Conservation (phyloP, 2,888 invertebrate species). For the Taenaris catops region DNA sequence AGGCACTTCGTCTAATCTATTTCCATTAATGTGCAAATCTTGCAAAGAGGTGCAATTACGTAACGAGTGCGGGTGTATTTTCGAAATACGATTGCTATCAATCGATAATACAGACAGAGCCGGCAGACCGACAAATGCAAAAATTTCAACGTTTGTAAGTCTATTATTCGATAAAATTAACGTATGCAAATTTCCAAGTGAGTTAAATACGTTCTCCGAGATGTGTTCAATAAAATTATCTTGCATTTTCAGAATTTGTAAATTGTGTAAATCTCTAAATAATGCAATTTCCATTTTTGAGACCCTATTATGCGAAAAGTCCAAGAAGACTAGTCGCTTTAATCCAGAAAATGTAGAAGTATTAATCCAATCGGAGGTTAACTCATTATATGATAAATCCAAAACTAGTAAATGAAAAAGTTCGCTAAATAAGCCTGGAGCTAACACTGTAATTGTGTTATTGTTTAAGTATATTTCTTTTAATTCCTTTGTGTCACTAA, state of each 20-base stretch:
- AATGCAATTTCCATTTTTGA: slow-evolving; percentile 86
- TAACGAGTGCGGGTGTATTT: slow-evolving; percentile 86
- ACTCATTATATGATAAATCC: slow-evolving; percentile 88
- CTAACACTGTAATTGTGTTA: slow-evolving; percentile 89
- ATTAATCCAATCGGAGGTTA: slow-evolving; percentile 91
- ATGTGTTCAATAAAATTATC: slow-evolving; percentile 88
- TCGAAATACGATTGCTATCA: slow-evolving; percentile 88
- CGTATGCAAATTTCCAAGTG: slow-evolving; percentile 88
- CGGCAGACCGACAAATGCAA: slow-evolving; percentile 87
- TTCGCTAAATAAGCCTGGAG: slow-evolving; percentile 89
- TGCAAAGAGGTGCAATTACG: slow-evolving; percentile 89
- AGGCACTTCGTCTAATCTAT: slow-evolving; percentile 87
- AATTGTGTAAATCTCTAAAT: slow-evolving; percentile 87
- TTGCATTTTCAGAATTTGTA: slow-evolving; percentile 89
- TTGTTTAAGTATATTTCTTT: slow-evolving; percentile 91
- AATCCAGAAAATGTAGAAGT: slow-evolving; percentile 89
- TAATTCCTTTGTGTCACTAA: slow-evolving; percentile 87
- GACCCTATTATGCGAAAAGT: slow-evolving; percentile 88
- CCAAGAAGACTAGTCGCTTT: slow-evolving; percentile 86
- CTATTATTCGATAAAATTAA: slow-evolving; percentile 90
- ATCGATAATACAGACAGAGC: slow-evolving; percentile 87
- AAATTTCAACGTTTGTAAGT: slow-evolving; percentile 86
- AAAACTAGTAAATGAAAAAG: slow-evolving; percentile 86
- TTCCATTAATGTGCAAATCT: slow-evolving; percentile 91
- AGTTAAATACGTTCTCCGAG: slow-evolving; percentile 88